phyloP scores from a whole-genome alignment of 2,888 invertebrate genomes.

The Rhagophthalmus giganteus region DNA sequence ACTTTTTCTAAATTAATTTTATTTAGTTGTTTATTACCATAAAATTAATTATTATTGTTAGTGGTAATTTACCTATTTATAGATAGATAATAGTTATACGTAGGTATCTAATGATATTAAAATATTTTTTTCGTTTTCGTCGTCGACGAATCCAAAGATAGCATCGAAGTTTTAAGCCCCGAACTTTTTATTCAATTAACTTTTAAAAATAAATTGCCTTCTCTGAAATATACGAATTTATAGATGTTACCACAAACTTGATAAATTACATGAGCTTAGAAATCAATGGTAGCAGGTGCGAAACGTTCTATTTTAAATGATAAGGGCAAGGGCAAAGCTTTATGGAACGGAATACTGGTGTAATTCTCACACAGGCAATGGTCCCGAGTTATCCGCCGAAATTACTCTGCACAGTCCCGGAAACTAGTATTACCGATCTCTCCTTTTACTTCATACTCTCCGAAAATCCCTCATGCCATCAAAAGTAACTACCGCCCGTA shows the following conservation, averaged over 20 bases:
- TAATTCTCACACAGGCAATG: conserved; percentile 50
- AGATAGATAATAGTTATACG: too few relatives aligned
- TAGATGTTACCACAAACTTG: neutral
- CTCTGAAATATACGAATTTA: too few relatives aligned
- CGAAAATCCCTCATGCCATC: conserved; percentile 41
- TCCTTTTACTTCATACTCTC: conserved; percentile 40
- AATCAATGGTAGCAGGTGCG: conserved; percentile 17
- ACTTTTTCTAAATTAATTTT: too few relatives aligned
- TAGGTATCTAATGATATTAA: too few relatives aligned
- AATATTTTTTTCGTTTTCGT: too few relatives aligned
- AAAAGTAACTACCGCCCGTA: conserved; percentile 48
- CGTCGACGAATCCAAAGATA: too few relatives aligned
- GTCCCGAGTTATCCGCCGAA: conserved; percentile 50
- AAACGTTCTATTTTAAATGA: conserved; percentile 16
- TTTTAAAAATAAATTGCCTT: too few relatives aligned
- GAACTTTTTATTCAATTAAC: too few relatives aligned
- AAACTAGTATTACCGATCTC: conserved; percentile 49
- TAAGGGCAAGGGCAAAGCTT: conserved; percentile 34
- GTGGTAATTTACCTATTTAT: too few relatives aligned
- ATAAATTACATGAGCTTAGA: conserved; percentile 1
- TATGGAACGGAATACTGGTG: conserved; percentile 43
- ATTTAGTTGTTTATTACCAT: too few relatives aligned
- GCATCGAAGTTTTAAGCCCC: too few relatives aligned
- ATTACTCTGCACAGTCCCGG: conserved; percentile 48
- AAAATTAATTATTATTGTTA: too few relatives aligned